Evolutionary conservation across 2,888 invertebrate species (phyloP).

Genomic region (Chalcis sispes): DNA sequence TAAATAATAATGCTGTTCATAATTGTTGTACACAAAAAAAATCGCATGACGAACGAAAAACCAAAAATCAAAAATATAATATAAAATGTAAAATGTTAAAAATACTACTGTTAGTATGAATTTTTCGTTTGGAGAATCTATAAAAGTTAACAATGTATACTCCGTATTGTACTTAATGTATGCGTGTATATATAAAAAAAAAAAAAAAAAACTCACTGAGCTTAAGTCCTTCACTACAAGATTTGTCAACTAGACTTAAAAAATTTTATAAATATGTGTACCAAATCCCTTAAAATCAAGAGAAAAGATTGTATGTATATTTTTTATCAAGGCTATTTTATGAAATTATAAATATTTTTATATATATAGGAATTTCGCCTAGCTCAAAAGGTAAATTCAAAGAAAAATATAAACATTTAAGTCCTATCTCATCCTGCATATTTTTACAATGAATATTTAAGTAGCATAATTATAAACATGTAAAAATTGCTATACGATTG

Average conservation of each 20-base stretch:
- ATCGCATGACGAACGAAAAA: background rate
- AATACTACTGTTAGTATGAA: constrained; percentile 27
- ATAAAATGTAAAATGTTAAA: constrained; percentile 16
- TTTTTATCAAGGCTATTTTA: constrained; percentile 45
- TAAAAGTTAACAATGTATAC: constrained; percentile 32
- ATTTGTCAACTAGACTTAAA: constrained; percentile 19
- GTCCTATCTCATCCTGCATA: constrained; percentile 26
- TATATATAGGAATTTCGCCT: constrained; percentile 32
- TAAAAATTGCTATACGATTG: background rate
- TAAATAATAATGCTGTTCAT: background rate
- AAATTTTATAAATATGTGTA: constrained; percentile 46
- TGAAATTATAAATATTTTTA: constrained; percentile 53
- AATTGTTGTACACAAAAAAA: background rate
- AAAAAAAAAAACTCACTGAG: background rate
- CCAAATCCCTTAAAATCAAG: constrained; percentile 16
- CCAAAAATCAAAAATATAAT: constrained; percentile 29
- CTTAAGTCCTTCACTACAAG: constrained; percentile 20
- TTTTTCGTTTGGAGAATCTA: constrained; percentile 40
- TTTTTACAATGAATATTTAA: constrained; percentile 38
- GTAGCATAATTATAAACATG: constrained; percentile 9
- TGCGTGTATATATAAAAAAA: constrained; percentile 38
- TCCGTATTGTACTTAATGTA: constrained; percentile 46
- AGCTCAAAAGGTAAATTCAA: constrained; percentile 10
- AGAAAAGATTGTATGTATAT: constrained; percentile 43
- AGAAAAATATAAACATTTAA: constrained; percentile 20